Evolutionary conservation across 2,113 vertebrate species (phyloP).

Genomic region (Nycticebus coucang): DNA sequence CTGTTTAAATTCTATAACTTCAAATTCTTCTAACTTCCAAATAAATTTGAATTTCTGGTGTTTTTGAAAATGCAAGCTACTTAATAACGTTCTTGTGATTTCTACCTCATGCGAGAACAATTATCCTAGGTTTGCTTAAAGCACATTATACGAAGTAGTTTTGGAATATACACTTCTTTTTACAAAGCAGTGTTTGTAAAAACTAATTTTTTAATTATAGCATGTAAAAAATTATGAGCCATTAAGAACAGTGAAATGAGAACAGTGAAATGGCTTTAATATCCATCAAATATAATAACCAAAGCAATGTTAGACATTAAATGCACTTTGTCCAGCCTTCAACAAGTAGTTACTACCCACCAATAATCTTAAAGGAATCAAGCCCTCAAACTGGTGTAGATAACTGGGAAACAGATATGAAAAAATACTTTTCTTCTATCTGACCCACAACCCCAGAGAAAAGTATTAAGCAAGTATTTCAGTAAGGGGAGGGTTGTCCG

Average conservation of each 20-base stretch:
- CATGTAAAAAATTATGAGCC: not conserved
- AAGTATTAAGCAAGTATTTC: not conserved
- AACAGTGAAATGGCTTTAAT: not conserved
- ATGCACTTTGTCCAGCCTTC: not conserved
- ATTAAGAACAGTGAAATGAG: not conserved
- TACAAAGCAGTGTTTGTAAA: not conserved
- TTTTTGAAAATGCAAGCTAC: not conserved
- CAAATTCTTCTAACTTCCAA: slow-evolving; percentile 2
- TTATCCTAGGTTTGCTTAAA: not conserved
- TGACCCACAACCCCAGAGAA: rapidly evolving
- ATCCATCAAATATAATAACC: not conserved
- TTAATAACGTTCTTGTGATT: not conserved
- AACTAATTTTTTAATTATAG: not conserved
- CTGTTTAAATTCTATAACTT: not conserved
- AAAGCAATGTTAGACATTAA: not conserved
- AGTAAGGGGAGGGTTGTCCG: not conserved
- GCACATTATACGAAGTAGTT: not conserved
- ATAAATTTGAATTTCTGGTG: slow-evolving; percentile 7
- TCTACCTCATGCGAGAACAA: not conserved
- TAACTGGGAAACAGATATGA: not conserved
- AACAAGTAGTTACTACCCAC: not conserved
- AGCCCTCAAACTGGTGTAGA: not conserved
- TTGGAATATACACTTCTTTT: not conserved
- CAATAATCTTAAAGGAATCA: not conserved
- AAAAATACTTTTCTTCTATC: not conserved